Percentiles rank a stretch among this genome's conserved stretches.
Conservation (phyloP, 2,797 vertebrate species). For the Karalla daura region DNA sequence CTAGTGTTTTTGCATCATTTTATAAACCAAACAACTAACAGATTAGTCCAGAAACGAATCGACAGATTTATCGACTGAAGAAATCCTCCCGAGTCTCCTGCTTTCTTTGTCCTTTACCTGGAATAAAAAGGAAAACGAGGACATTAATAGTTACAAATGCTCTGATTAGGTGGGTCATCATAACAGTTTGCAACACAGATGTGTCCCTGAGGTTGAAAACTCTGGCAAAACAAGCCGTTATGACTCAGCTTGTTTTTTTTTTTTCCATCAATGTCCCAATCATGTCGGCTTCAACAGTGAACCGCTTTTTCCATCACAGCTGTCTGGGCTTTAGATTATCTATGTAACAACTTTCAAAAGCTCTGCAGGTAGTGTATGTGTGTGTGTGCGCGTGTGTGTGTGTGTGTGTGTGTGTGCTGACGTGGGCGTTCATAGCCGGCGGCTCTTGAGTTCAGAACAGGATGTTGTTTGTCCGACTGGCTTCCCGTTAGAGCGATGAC, state of each 20-base stretch:
- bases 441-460: conserved; percentile 1
- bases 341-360: too few species aligned
- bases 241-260: neutral
- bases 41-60: too few species aligned
- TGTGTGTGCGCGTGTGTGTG: too few species aligned
- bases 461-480: conserved; percentile 6
- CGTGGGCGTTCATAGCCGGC: neutral
- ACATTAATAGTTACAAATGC: neutral
- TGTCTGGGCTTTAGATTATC: too few species aligned
- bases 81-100: too few species aligned
- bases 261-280: neutral
- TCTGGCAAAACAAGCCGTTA: neutral
- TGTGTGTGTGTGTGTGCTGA: conserved; percentile 10
- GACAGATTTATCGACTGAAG: too few species aligned
- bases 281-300: neutral
- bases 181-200: neutral
- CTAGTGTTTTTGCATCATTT: too few species aligned
- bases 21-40: too few species aligned
- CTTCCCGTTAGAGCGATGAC: conserved; percentile 2
- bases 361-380: too few species aligned
- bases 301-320: too few species aligned
- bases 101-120: too few species aligned
- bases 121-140: too few species aligned
- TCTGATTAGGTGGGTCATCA: neutral
- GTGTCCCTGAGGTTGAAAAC: neutral